Evolutionary conservation across 2,888 invertebrate genomes (phyloP).

Genomic region (Ectemnius lituratus): DNA sequence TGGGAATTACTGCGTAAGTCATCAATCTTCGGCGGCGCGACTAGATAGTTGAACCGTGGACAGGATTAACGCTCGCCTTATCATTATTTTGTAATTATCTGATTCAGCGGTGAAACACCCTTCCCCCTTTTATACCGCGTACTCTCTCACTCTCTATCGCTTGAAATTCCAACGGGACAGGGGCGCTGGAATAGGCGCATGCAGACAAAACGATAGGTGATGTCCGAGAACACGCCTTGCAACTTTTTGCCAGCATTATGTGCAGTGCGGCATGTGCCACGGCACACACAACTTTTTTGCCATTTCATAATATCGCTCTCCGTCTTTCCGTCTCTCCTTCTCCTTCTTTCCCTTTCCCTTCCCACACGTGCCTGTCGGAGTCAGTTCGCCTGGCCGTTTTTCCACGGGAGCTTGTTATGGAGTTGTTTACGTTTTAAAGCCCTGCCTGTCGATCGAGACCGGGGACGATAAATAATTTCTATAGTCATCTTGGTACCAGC

Average conservation of each 20-base stretch:
- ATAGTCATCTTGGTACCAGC: background rate
- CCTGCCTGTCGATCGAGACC: conserved; percentile 3
- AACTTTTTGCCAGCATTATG: conserved; percentile 61
- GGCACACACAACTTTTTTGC: conserved; percentile 40
- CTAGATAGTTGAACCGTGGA: conserved; percentile 2
- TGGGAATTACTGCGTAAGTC: conserved; percentile 18
- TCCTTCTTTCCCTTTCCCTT: conserved; percentile 16
- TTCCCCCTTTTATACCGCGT: no score
- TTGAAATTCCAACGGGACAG: conserved; percentile 14
- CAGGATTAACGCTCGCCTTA: background rate
- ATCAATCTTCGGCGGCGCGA: background rate
- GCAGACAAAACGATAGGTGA: conserved; percentile 48
- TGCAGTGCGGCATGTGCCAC: conserved; percentile 53
- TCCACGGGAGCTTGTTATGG: conserved; percentile 34
- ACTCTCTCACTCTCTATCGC: conserved; percentile 14
- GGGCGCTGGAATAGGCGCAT: conserved; percentile 31
- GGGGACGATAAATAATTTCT: background rate
- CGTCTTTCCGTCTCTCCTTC: conserved; percentile 8
- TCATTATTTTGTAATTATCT: background rate
- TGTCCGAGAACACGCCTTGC: conserved; percentile 57
- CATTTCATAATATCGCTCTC: conserved; percentile 57
- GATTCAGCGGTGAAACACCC: conserved; percentile 4
- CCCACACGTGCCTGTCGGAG: background rate
- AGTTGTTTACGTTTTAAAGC: conserved; percentile 24
- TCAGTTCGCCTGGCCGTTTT: conserved; percentile 11